phyloP scores from a whole-genome alignment of 2,888 invertebrate genomes.

The Troides oblongomaculatus region DNA sequence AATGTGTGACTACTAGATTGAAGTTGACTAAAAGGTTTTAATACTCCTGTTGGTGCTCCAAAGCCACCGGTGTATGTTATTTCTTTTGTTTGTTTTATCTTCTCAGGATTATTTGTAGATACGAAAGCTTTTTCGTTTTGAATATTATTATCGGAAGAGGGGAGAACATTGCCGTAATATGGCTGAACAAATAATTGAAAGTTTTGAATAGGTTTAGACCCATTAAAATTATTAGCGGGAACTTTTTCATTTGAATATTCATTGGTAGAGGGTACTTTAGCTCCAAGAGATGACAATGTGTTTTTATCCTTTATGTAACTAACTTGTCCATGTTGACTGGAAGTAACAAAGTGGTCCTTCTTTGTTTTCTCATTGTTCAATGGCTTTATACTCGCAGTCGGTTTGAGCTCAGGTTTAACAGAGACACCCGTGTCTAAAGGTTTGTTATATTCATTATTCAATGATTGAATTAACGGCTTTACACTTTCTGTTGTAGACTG shows the following conservation, averaged over 20 bases:
- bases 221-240: background rate
- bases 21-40: conserved; percentile 33
- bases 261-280: background rate
- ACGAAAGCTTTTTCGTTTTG: conserved; percentile 2
- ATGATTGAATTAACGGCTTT: conserved; percentile 5
- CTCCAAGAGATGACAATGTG: background rate
- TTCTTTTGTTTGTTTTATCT: conserved; percentile 6
- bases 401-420: conserved; percentile 11
- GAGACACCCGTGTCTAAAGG: background rate
- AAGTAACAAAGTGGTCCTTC: background rate
- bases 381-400: background rate
- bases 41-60: conserved; percentile 44
- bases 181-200: conserved; percentile 15
- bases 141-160: background rate
- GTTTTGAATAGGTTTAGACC: conserved; percentile 12
- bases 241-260: background rate
- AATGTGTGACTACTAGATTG: conserved; percentile 2
- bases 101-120: conserved; percentile 6
- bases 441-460: conserved; percentile 5
- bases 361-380: background rate
- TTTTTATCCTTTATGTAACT: conserved; percentile 31
- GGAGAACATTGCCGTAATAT: background rate
- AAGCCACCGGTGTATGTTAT: conserved; percentile 43
- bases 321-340: conserved; percentile 3
- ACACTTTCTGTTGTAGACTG: background rate